Conservation (phyloP, 2,797 vertebrate genomes). For the Chromobotia macracanthus region DNA sequence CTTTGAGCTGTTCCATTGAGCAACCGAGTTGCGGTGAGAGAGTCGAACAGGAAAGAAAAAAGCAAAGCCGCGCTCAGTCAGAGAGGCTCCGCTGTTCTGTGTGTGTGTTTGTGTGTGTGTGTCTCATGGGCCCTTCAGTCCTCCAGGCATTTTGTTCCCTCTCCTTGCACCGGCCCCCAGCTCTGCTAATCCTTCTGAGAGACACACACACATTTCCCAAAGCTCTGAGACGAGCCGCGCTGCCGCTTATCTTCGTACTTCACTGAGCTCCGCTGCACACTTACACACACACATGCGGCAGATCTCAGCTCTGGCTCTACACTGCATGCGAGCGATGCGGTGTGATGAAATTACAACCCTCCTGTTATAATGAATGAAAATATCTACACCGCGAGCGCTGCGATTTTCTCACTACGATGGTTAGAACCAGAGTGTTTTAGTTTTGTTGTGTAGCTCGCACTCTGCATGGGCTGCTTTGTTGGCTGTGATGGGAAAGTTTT, state of each 20-base stretch:
- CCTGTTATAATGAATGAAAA: background rate
- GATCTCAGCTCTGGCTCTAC: constrained; percentile 32
- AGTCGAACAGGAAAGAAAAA: constrained; percentile 10
- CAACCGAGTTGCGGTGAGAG: constrained; percentile 19
- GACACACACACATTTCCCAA: constrained; percentile 54
- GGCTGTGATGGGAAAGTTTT: background rate
- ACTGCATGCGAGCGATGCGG: background rate
- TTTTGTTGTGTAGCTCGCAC: background rate
- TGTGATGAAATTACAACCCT: constrained; percentile 15
- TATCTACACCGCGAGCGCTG: background rate
- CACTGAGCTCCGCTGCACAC: constrained; percentile 41
- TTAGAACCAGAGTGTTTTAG: background rate
- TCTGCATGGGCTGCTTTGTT: background rate
- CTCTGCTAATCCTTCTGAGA: constrained; percentile 61
- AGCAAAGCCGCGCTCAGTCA: constrained; percentile 2
- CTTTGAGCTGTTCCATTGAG: constrained; percentile 19
- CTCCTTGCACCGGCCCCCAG: constrained; percentile 63
- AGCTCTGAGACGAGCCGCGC: constrained; percentile 42
- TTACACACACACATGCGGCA: constrained; percentile 34
- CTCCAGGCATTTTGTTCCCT: constrained; percentile 61
- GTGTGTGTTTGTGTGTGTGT: constrained; percentile 45
- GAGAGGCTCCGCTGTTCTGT: constrained; percentile 17
- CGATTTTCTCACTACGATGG: background rate
- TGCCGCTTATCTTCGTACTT: constrained; percentile 60
- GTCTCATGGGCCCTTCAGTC: constrained; percentile 57